phyloP scores from a whole-genome alignment of 92 coral and sea anemone genomes.

The Muricea muricata region DNA sequence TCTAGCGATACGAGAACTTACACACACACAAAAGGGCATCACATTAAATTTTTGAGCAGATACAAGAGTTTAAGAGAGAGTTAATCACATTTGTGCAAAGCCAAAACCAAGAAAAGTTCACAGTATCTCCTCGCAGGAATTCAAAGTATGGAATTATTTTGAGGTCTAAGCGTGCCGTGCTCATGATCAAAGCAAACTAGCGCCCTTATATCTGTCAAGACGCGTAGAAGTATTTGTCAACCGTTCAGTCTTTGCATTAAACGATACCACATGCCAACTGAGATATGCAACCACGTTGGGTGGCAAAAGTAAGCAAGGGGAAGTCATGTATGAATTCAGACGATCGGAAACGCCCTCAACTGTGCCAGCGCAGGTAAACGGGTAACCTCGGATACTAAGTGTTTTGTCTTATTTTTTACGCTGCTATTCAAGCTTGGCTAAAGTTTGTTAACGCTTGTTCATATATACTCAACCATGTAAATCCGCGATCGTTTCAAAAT shows the following conservation, averaged over 20 bases:
- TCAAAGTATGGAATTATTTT: not conserved
- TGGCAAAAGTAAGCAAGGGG: not conserved
- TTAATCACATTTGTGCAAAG: not conserved
- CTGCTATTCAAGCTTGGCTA: too few species aligned
- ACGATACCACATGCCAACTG: not conserved
- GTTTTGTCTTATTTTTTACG: too few species aligned
- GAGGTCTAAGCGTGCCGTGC: not conserved
- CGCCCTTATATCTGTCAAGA: not conserved
- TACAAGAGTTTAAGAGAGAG: not conserved
- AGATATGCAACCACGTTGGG: not conserved
- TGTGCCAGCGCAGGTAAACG: too few species aligned
- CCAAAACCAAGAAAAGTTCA: not conserved
- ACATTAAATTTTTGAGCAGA: not conserved
- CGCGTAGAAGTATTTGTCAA: not conserved
- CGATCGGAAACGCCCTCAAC: too few species aligned
- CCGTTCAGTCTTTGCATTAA: conserved; percentile 1
- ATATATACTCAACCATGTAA: too few species aligned
- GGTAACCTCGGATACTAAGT: too few species aligned
- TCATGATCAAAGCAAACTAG: not conserved
- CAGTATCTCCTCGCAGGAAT: not conserved
- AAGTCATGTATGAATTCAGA: not conserved
- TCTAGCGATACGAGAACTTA: too few species aligned
- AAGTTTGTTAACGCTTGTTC: too few species aligned
- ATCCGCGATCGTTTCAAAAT: too few species aligned
- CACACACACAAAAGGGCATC: too few species aligned